These are phyloP conservation scores for Caenorhabditis sp. DNA, from an alignment of 2,888 invertebrate genomes.

Conservation along the genomic window DNA sequence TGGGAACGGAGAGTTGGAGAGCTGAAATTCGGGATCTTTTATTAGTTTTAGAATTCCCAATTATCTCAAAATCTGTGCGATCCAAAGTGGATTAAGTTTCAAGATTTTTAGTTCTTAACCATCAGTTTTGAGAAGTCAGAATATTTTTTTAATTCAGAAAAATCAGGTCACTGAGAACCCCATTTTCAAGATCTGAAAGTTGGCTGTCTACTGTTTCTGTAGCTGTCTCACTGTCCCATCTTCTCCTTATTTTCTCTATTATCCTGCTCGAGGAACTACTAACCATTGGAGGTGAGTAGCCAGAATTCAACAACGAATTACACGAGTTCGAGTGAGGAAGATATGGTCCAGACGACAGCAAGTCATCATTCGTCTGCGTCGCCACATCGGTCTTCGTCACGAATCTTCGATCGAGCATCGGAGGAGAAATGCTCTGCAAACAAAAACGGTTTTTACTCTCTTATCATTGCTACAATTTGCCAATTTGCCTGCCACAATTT, in stretches of 20 bases:
- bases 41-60: not conserved
- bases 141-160: too few relatives aligned
- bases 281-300: constrained; percentile 69
- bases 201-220: too few relatives aligned
- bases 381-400: constrained; percentile 56
- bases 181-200: too few relatives aligned
- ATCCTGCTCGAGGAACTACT: too few relatives aligned
- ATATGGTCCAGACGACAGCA: constrained; percentile 35
- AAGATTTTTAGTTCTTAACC: too few relatives aligned
- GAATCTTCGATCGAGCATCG: constrained; percentile 59
- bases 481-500: too few relatives aligned
- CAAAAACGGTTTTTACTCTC: constrained; percentile 1
- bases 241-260: too few relatives aligned
- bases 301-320: constrained; percentile 66
- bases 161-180: too few relatives aligned
- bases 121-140: too few relatives aligned
- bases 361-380: constrained; percentile 69
- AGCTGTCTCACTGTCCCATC: too few relatives aligned
- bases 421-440: constrained; percentile 66
- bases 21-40: constrained; percentile 25
- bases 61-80: not conserved
- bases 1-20: constrained; percentile 44
- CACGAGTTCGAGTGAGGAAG: constrained; percentile 63
- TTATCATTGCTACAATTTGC: constrained; percentile 43
- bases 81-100: too few relatives aligned